These are phyloP conservation scores for Drosophila littoralis DNA, from an alignment of 1,140 invertebrate genomes.

Conservation along the genomic window DNA sequence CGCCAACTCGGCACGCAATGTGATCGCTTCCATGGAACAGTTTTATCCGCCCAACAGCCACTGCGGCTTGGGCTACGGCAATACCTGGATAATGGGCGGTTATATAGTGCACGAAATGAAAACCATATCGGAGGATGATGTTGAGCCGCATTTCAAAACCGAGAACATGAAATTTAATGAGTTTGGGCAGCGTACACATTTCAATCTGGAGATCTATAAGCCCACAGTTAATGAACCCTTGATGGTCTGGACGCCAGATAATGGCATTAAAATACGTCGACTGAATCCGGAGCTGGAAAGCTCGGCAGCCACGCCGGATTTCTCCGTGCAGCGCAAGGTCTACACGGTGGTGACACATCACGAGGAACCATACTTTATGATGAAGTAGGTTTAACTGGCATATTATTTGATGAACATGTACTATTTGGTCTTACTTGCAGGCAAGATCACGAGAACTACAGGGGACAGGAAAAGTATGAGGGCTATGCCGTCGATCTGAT, in stretches of 20 bases:
- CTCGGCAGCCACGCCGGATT: slow-evolving; percentile 55
- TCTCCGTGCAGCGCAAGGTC: slow-evolving; percentile 59
- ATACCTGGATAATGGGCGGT: slow-evolving; percentile 63
- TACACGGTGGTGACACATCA: slow-evolving; percentile 74
- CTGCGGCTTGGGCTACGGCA: slow-evolving; percentile 39
- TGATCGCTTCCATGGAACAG: slow-evolving; percentile 56
- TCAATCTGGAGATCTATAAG: slow-evolving; percentile 90
- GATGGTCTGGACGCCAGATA: slow-evolving; percentile 71
- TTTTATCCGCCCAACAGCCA: slow-evolving; percentile 57
- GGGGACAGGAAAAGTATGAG: slow-evolving; percentile 87
- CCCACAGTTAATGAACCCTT: slow-evolving; percentile 76
- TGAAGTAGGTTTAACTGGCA: slow-evolving; percentile 50
- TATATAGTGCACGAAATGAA: slow-evolving; percentile 76
- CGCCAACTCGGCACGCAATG: slow-evolving; percentile 86
- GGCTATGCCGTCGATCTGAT: slow-evolving; percentile 92
- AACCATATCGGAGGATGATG: slow-evolving; percentile 76
- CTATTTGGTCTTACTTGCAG: slow-evolving; percentile 23
- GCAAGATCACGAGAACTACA: slow-evolving; percentile 70
- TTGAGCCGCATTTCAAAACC: slow-evolving; percentile 74
- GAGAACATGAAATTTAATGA: slow-evolving; percentile 89
- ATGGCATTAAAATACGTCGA: slow-evolving; percentile 52
- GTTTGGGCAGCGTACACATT: slow-evolving; percentile 88
- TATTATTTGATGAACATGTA: not conserved
- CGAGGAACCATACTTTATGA: slow-evolving; percentile 80
- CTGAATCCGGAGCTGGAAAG: slow-evolving; percentile 45